Evolutionary conservation across 2,113 vertebrate species (phyloP).

Genomic region (Grammomys dolichurus): DNA sequence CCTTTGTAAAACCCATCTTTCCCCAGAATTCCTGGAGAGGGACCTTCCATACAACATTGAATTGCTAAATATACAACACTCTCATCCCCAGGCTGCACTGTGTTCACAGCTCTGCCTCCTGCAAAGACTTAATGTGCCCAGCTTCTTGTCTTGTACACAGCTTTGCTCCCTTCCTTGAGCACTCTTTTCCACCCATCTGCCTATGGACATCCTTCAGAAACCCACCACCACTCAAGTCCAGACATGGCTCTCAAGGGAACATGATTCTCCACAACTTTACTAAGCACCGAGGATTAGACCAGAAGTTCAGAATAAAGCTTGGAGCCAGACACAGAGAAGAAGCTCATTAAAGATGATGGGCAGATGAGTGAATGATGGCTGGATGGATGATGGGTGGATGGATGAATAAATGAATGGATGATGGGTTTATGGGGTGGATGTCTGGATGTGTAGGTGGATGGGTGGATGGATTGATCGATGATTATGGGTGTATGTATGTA

Average conservation of each 20-base stretch:
- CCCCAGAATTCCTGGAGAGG: not conserved
- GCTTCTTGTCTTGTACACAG: not conserved
- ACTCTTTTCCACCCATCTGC: not conserved
- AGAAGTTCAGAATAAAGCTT: not conserved
- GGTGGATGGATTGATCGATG: not conserved
- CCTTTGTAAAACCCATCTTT: not conserved
- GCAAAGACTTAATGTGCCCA: not conserved
- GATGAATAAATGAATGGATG: no score
- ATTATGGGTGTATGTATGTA: no score
- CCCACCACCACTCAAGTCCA: not conserved
- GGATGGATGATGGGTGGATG: no score
- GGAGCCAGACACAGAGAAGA: not conserved
- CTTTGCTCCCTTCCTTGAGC: not conserved
- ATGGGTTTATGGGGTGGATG: fast-evolving
- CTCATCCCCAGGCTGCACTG: not conserved
- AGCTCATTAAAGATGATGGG: not conserved
- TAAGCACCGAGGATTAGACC: not conserved
- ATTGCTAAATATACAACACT: not conserved
- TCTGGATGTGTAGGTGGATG: not conserved
- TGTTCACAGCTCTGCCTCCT: not conserved
- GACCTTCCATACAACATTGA: not conserved
- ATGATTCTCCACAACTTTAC: not conserved
- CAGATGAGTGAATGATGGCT: not conserved
- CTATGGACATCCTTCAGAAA: not conserved
- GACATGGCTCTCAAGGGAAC: not conserved